Base-by-base conservation (phyloP, 2,113 vertebrate genomes). In the Suricata suricatta region DNA sequence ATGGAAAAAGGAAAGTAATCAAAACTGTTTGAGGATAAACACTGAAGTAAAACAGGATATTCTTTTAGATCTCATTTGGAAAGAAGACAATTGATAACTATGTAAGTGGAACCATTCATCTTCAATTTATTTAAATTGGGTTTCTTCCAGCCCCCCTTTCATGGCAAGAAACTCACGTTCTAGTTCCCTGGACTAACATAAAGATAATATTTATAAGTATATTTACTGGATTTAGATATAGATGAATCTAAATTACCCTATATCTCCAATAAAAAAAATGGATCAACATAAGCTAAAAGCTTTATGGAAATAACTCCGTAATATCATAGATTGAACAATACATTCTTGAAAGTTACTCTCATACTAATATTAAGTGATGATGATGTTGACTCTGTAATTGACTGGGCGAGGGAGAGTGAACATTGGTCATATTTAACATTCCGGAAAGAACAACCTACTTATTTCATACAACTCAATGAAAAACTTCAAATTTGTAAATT, bases 261-360 rank as follows among this genome's bases (percentile, higher is more conserved):
- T 10, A 44, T 69, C 60, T 88, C 16, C 96, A 95, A 94, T 23
- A 72, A 79, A 87, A 79, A 87, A 64, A 74, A 87, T 80, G 19
- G 50, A 72, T 87, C 44, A 79, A 3, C 69, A 7, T 92, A 44
- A 44, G 6, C 1, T 74, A 88, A 88, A 92, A 50, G 33, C 11
- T 83, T 92, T 84, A 11, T 88, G 9, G 6, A 87, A 94, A 94
- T 80, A 86, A 87, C 29, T 96, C 80, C 52, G 41, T 50, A 88
- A 80, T 68, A 74, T 77, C 52, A 83, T 60, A 81, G 52, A 82
- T 33, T 50, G 76, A 97, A 74, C 27, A 90, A 80, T 44, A 41
- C n/a, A 80, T 64, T 93, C 13, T 66, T 87, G 7, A 92, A 50
- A 92, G 29, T 85, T 91, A 88, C 23, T 81, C 93, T 96, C 80